A percentile compares a stretch with the other conserved stretches of the same genome.
These are phyloP conservation scores for Anisognathus igniventris DNA, from an alignment of 2,797 vertebrate genomes.

Conservation along the genomic window DNA sequence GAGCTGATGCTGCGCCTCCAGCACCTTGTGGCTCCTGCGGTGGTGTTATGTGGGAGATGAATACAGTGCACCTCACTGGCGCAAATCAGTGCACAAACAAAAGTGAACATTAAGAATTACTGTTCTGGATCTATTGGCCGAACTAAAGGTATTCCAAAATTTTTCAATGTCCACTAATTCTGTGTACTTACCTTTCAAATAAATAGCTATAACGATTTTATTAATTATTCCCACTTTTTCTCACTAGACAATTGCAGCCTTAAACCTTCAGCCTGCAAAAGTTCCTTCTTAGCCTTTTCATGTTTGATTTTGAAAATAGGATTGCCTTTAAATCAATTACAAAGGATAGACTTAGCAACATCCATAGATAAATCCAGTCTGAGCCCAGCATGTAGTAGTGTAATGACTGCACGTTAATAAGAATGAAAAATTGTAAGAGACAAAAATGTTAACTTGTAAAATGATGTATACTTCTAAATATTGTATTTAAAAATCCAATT, in stretches of 20 bases:
- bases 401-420: background rate
- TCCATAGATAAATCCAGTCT: background rate
- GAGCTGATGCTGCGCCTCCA: background rate
- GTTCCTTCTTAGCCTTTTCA: background rate
- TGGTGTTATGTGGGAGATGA: background rate
- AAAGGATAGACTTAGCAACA: background rate
- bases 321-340: background rate
- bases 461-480: background rate
- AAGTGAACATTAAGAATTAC: background rate
- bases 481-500: background rate
- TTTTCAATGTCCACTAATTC: background rate
- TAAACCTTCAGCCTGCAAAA: background rate
- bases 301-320: background rate
- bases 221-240: background rate
- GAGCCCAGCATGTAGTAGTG: background rate
- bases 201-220: background rate
- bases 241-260: background rate
- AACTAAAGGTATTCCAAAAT: background rate
- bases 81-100: background rate
- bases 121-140: rapidly evolving
- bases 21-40: background rate
- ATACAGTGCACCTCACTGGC: background rate
- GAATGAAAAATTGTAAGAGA: background rate
- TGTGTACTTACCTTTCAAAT: background rate
- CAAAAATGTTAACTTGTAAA: background rate